Percentiles rank a stretch among this genome's conserved stretches.
Evolutionary conservation across 2,113 vertebrate genomes (phyloP).

Genomic region (Xenopus borealis): DNA sequence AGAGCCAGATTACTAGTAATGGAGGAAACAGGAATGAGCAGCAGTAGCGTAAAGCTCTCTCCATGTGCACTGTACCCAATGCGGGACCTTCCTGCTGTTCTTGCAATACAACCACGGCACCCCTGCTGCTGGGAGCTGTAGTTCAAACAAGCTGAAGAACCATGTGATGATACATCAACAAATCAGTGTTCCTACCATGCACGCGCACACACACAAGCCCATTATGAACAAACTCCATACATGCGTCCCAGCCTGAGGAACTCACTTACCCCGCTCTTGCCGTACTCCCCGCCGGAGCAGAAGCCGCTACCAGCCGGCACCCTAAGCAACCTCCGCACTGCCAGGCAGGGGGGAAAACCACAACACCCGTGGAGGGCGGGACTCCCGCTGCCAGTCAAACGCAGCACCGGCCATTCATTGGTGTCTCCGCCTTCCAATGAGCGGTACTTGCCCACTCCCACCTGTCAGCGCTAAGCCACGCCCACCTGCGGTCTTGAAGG

Average conservation of each 20-base stretch:
- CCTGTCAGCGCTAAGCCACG: slow-evolving; percentile 27
- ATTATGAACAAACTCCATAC: background rate
- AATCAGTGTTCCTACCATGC: background rate
- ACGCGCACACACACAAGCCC: background rate
- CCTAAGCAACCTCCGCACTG: slow-evolving; percentile 36
- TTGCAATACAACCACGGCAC: background rate
- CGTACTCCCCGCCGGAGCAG: slow-evolving; percentile 6
- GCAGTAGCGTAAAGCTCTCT: background rate
- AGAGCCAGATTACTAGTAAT: background rate
- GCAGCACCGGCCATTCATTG: background rate
- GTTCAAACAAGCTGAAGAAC: background rate
- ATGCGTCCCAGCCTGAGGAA: background rate
- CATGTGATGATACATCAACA: background rate
- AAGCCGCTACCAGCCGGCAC: slow-evolving; percentile 32
- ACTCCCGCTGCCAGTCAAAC: slow-evolving; percentile 19
- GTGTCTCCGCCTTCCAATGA: slow-evolving; percentile 10
- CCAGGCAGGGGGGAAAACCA: slow-evolving; percentile 22
- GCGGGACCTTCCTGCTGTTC: background rate
- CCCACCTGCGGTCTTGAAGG: slow-evolving; percentile 25
- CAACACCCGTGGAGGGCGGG: slow-evolving; percentile 38
- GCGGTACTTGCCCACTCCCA: slow-evolving; percentile 17
- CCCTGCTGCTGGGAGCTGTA: background rate
- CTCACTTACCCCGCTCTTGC: slow-evolving; percentile 29
- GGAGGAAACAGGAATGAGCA: background rate
- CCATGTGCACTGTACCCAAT: background rate